phyloP scores from a whole-genome alignment of 2,888 invertebrate genomes.

The Acronicta aceris region DNA sequence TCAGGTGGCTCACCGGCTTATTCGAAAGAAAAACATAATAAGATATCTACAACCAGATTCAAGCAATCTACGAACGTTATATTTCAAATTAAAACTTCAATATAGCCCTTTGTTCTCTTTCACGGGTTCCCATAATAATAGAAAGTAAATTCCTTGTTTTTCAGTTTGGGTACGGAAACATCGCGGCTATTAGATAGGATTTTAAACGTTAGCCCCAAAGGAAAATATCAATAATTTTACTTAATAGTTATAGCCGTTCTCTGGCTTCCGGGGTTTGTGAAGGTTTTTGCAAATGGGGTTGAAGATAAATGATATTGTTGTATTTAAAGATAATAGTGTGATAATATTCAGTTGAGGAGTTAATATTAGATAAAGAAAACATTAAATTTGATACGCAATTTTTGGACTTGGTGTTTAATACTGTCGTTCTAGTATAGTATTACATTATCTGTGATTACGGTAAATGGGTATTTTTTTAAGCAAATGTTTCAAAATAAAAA shows the following conservation, averaged over 20 bases:
- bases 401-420: no score
- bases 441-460: no score
- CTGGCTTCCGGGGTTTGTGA: conserved; percentile 3
- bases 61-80: conserved; percentile 2
- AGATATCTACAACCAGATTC: neutral
- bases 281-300: neutral
- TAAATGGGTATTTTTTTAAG: no score
- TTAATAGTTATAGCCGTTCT: conserved; percentile 20
- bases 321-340: neutral
- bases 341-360: neutral
- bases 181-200: conserved; percentile 20
- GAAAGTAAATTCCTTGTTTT: conserved; percentile 32
- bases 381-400: no score
- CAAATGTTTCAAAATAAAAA: no score
- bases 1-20: no score
- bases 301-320: conserved; percentile 1
- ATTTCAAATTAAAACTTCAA: conserved; percentile 19
- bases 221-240: conserved; percentile 41
- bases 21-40: neutral
- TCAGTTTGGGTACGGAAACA: conserved; percentile 43
- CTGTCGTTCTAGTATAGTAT: no score
- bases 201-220: conserved; percentile 35
- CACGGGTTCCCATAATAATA: conserved; percentile 23
- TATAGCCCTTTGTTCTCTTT: conserved; percentile 21
- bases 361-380: no score